Percentiles rank a stretch among this genome's conserved stretches.
Evolutionary conservation across 2,888 invertebrate genomes (phyloP).

Genomic region (Hypercompe scribonia): DNA sequence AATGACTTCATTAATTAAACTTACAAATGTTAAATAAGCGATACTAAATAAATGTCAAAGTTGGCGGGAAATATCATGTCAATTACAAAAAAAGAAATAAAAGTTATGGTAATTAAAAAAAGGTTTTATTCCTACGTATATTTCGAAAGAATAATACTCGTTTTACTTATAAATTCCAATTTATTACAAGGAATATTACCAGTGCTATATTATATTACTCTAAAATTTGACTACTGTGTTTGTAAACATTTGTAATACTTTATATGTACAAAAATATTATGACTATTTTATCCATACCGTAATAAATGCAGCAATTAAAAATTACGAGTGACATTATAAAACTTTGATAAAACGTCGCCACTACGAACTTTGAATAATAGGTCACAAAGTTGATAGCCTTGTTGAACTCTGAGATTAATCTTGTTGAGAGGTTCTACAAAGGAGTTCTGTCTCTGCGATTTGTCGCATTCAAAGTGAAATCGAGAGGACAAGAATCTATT

Average conservation of each 20-base stretch:
- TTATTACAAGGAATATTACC: background rate
- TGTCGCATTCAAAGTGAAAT: slow-evolving; percentile 8
- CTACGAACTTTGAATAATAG: background rate
- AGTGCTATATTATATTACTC: background rate
- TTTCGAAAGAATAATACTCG: too few species aligned
- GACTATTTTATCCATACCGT: background rate
- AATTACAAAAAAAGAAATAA: background rate
- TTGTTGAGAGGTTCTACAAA: background rate
- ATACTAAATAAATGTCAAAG: background rate
- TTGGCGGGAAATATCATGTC: background rate
- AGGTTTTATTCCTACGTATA: too few species aligned
- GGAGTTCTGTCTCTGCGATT: slow-evolving; percentile 4
- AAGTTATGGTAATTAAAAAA: too few species aligned
- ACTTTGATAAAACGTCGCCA: background rate
- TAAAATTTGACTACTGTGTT: background rate
- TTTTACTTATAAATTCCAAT: background rate
- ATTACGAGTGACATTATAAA: background rate
- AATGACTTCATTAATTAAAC: too few species aligned
- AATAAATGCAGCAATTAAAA: background rate
- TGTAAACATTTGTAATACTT: background rate
- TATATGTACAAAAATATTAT: background rate
- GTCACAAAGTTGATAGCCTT: slow-evolving; percentile 3
- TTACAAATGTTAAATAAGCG: too few species aligned
- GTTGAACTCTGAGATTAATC: slow-evolving; percentile 10
- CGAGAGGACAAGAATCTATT: background rate